Base-by-base conservation (phyloP, 2,888 invertebrate species). In the Tetragonula carbonaria region DNA sequence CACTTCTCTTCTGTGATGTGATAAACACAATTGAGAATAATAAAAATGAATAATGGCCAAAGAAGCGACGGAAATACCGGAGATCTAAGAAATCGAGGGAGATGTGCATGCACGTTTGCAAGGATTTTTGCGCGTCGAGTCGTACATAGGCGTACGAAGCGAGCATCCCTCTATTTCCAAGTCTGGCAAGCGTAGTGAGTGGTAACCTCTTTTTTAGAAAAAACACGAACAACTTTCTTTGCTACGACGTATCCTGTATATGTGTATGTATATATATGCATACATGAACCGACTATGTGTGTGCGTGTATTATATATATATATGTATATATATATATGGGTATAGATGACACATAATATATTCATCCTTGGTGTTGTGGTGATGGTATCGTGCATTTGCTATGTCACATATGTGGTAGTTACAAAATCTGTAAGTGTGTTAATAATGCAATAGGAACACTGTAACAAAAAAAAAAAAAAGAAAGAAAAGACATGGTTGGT, bases 331-430 rank as follows among this genome's bases (percentile, higher is more conserved):
- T 80, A 80, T 71, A 55, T 65, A 85, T 80, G 82, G 81, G 84
- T 89, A 75, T 89, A 89, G 85, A 88, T 80, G 91, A 91, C 88
- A 93, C 92, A 33, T 33, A 90, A 93, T 53, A 93, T 53, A 90
- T 68, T 72, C 63, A 82, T 90, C 91, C 91, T 94, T 93, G 93
- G 92, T 93, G 92, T 94, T 93, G 92, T 94, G 94, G 94, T 94
- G 94, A 93, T 93, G 94, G 94, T 94, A 94, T 94, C 93, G 94
- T 94, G 94, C 94, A 94, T 94, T 94, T 94, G 94, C 94, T 93
- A 91, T 93, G 93, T 94, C 93, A 93, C 92, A 45, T 93, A 53
- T 68, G 92, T 92, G 91, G 92, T 93, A 93, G 93, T 90, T 88
- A 87, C 87, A 65, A 74, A 72, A 76, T 85, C 85, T 79, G 84